Percentiles rank a stretch among this genome's conserved stretches.
Evolutionary conservation across 2,888 invertebrate genomes (phyloP).

Genomic region (Panopea generosa): DNA sequence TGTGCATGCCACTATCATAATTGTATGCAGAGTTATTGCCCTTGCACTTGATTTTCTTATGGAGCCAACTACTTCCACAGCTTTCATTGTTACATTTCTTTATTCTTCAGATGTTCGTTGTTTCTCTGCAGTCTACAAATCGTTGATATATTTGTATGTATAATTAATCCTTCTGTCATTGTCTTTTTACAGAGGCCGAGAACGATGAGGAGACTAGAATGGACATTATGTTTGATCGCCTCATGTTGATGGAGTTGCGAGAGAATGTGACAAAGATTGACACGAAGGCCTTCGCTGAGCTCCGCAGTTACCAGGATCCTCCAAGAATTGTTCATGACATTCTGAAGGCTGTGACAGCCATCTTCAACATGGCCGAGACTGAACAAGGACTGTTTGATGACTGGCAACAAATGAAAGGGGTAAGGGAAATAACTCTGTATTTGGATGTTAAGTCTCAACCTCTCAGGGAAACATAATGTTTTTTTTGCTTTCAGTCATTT

Average conservation of each 20-base stretch:
- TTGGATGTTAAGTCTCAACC: too few relatives aligned
- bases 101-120: too few relatives aligned
- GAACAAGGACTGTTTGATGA: slow-evolving; percentile 79
- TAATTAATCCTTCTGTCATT: too few relatives aligned
- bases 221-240: slow-evolving; percentile 84
- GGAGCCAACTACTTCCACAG: too few relatives aligned
- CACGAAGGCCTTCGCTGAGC: slow-evolving; percentile 82
- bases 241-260: slow-evolving; percentile 84
- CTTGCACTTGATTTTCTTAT: too few relatives aligned
- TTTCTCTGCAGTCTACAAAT: too few relatives aligned
- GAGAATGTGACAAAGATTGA: slow-evolving; percentile 83
- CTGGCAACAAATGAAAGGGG: slow-evolving; percentile 81
- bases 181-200: slow-evolving; percentile 80
- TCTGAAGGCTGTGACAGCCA: slow-evolving; percentile 80
- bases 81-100: too few relatives aligned
- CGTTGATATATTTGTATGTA: too few relatives aligned
- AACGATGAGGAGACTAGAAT: slow-evolving; percentile 79
- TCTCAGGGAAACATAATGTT: too few relatives aligned
- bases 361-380: slow-evolving; percentile 80
- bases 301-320: slow-evolving; percentile 83
- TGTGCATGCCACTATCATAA: too few relatives aligned
- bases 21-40: too few relatives aligned
- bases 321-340: slow-evolving; percentile 81
- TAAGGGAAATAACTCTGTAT: slow-evolving; percentile 62
- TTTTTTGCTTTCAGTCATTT: too few relatives aligned